Evolutionary conservation across 2,113 vertebrate genomes (phyloP), one percentile per base, ranked within the genome.

Genomic region (Bufo gargarizans): DNA sequence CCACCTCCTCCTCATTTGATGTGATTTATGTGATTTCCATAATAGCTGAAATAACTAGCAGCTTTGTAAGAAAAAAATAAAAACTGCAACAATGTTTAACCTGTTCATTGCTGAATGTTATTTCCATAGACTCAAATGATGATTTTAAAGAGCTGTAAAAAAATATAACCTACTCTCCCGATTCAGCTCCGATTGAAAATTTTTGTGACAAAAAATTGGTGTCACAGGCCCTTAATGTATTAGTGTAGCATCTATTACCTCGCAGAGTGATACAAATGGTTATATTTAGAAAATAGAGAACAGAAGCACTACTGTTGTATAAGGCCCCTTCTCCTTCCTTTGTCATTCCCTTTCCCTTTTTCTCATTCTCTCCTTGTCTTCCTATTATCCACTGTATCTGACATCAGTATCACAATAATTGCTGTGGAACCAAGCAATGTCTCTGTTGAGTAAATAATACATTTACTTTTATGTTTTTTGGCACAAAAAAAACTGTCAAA

Each of bases 381-480:
- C 59, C 47, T 47, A 63, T 50, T 65, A 49, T n/a, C 43, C 20
- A 33, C 45, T 50, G 53, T 47, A 13, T 67, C 11, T 83, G 81
- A 65, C 47, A 83, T n/a, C 47, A 16, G 63, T 16, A 67, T 69
- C 19, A 69, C 19, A 83, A 33, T 83, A 67, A 83, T 83, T 67
- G 61, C 47, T 47, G 4, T 22, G 10, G 81, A 47, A 47, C 8
- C 56, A 47, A 61, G 63, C 19, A 22, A 50, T 83, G n/a, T 67
- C 61, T 67, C 47, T 67, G 61, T 50, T 20, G 45, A 53, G 3
- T 45, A 3, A 53, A 67, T 33, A 61, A 63, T 69, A 83, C 45
- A 82, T 10, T 81, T 82, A 65, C 65, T 82, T 65, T 65, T 59
- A 7, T 17, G 43, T 43, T 82, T 16, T 17, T 5, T 10, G 47